These are phyloP conservation scores for Tangara arthus DNA, from an alignment of 2,797 vertebrate species.

Conservation along the genomic window DNA sequence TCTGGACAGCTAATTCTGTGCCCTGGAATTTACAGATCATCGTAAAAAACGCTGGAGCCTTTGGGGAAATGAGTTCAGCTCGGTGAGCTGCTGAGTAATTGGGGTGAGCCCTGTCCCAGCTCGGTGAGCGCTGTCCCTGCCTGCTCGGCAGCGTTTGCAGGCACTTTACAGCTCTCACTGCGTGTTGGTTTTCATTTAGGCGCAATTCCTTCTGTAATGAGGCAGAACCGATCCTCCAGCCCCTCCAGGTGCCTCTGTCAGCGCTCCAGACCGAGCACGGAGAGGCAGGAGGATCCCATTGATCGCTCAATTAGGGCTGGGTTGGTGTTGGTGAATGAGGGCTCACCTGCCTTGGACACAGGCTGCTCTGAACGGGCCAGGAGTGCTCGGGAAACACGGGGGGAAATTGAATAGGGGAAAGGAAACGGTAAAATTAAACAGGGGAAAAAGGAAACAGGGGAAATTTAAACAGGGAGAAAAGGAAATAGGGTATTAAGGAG, in stretches of 20 bases:
- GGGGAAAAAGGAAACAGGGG: no score
- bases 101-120: slow-evolving; percentile 18
- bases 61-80: slow-evolving; percentile 5
- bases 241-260: slow-evolving; percentile 31
- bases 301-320: slow-evolving; percentile 31
- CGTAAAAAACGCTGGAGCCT: background rate
- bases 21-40: slow-evolving; percentile 18
- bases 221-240: background rate
- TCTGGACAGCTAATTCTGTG: background rate
- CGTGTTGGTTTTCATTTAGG: slow-evolving; percentile 31
- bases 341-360: background rate
- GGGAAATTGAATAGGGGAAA: no score
- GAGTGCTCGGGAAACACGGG: no score
- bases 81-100: background rate
- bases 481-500: no score
- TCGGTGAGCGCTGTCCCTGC: background rate
- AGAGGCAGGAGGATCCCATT: background rate
- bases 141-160: background rate
- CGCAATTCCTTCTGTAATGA: slow-evolving; percentile 59
- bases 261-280: background rate
- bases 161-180: background rate
- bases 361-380: background rate
- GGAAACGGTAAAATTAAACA: no score
- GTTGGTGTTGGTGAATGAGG: background rate
- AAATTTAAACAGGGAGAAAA: no score